These are phyloP conservation scores for Stratiolaelaps scimitus DNA, from an alignment of 1,140 invertebrate species.

Conservation along the genomic window DNA sequence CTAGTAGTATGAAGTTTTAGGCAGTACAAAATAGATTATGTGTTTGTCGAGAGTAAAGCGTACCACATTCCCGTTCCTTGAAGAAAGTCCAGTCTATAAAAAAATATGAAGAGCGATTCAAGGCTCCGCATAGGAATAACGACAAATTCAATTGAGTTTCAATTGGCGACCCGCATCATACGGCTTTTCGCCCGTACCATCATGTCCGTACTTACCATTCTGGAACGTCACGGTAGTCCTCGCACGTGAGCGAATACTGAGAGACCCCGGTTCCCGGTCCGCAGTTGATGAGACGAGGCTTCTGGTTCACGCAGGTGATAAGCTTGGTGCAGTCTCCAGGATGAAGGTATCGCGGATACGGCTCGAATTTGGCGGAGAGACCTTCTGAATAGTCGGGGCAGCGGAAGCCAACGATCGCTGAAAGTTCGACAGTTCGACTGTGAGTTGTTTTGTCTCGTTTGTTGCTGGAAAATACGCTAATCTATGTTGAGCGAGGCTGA, in stretches of 20 bases:
- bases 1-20: too few species aligned
- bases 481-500: too few species aligned
- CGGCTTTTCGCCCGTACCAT: not conserved
- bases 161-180: not conserved
- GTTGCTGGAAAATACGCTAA: too few species aligned
- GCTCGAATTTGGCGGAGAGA: conserved; percentile 69
- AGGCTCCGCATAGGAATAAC: too few species aligned
- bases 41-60: too few species aligned
- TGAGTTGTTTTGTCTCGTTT: not conserved
- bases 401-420: conserved; percentile 46
- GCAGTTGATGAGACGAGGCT: conserved; percentile 69
- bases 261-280: conserved; percentile 72
- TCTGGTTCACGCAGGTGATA: conserved; percentile 73
- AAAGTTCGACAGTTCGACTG: conserved; percentile 29
- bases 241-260: conserved; percentile 62
- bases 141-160: not conserved
- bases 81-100: too few species aligned
- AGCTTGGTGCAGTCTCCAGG: conserved; percentile 73
- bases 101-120: too few species aligned
- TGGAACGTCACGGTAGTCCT: conserved; percentile 68
- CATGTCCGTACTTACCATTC: conserved; percentile 55
- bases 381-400: conserved; percentile 59
- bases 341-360: conserved; percentile 72
- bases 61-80: too few species aligned
- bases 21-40: too few species aligned